Evolutionary conservation across 1,140 invertebrate genomes (phyloP).

Genomic region (Sitobion miscanthi): DNA sequence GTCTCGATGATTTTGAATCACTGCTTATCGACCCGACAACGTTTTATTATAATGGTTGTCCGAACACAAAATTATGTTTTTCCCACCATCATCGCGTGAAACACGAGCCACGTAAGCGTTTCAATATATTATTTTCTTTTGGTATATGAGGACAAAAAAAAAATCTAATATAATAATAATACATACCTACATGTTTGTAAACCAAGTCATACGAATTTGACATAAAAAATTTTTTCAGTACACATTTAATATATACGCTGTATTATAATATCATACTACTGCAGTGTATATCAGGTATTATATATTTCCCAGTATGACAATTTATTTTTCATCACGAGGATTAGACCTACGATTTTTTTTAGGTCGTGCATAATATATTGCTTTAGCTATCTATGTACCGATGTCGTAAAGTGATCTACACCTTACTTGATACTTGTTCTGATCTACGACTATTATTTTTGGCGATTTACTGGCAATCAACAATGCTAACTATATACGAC

Average conservation of each 20-base stretch:
- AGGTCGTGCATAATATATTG: not conserved
- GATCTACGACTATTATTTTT: not conserved
- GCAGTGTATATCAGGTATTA: not conserved
- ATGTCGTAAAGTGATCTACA: too few relatives aligned
- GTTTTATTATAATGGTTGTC: not conserved
- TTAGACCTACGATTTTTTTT: not conserved
- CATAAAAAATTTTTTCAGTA: not conserved
- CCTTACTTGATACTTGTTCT: too few relatives aligned
- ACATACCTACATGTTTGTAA: not conserved
- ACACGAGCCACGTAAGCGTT: not conserved
- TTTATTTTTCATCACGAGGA: not conserved
- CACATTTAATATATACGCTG: not conserved
- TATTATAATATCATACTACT: too few relatives aligned
- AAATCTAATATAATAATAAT: not conserved
- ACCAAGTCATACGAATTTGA: not conserved
- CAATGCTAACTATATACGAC: too few relatives aligned
- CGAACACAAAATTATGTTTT: not conserved
- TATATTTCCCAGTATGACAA: not conserved
- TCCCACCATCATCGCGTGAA: not conserved
- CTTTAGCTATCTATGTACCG: not conserved
- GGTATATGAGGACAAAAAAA: not conserved
- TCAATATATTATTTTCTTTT: not conserved
- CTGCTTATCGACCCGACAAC: slow-evolving; percentile 7
- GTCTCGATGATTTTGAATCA: not conserved
- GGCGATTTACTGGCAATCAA: not conserved